Conservation (phyloP, 2,888 invertebrate genomes). For the Mythimna impura region DNA sequence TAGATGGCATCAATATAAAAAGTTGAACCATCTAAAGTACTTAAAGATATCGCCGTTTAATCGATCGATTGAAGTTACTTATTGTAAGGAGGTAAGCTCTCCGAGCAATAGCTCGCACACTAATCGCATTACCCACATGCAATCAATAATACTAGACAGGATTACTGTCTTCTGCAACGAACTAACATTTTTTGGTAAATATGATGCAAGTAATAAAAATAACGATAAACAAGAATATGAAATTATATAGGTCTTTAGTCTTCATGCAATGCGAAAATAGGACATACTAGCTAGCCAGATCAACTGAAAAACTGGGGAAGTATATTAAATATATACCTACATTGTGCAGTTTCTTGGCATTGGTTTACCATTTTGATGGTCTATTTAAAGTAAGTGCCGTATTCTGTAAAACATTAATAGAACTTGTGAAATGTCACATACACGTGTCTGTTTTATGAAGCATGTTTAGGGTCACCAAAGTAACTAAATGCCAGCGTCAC, state of each 20-base stretch:
- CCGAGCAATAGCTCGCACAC: conserved; percentile 73
- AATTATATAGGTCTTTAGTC: background rate
- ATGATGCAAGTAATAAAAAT: conserved; percentile 31
- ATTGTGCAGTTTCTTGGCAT: conserved; percentile 40
- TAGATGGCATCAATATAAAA: conserved; percentile 27
- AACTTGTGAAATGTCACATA: conserved; percentile 50
- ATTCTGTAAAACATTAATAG: conserved; percentile 38
- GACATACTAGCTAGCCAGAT: background rate
- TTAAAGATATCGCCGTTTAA: conserved; percentile 45
- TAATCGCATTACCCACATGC: conserved; percentile 84
- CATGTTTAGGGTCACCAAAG: conserved; percentile 42
- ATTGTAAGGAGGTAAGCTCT: conserved; percentile 70
- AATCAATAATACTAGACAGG: conserved; percentile 80
- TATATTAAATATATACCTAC: background rate
- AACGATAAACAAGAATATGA: background rate
- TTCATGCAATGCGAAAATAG: conserved; percentile 16
- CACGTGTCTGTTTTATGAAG: conserved; percentile 33
- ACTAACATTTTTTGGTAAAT: conserved; percentile 33
- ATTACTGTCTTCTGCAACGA: conserved; percentile 51
- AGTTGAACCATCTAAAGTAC: conserved; percentile 15
- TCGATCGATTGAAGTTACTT: conserved; percentile 60
- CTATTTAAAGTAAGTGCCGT: conserved; percentile 29
- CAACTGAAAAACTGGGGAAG: conserved; percentile 1
- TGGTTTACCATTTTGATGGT: conserved; percentile 25
- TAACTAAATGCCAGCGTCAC: conserved; percentile 50